Evolutionary conservation across 2,797 vertebrate genomes (phyloP).

Genomic region (Coendou prehensilis): DNA sequence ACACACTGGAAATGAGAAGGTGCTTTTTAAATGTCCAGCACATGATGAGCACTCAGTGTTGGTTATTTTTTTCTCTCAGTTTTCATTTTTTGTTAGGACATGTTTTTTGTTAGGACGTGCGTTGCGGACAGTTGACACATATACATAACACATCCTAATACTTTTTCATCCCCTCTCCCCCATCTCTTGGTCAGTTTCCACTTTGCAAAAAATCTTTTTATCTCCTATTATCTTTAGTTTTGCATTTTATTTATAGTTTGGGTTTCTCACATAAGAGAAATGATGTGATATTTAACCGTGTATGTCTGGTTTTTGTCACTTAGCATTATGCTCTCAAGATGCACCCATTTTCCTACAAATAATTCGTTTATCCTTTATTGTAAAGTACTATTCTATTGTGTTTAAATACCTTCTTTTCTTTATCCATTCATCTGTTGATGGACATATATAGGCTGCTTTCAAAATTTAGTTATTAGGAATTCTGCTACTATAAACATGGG

Average conservation of each 20-base stretch:
- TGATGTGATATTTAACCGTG: not conserved
- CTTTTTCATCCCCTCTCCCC: not conserved
- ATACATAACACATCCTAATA: not conserved
- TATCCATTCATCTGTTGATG: not conserved
- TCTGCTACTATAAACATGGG: not conserved
- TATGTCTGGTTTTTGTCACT: not conserved
- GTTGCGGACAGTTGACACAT: not conserved
- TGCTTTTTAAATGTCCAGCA: conserved; percentile 30
- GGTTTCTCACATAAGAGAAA: not conserved
- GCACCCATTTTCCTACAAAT: not conserved
- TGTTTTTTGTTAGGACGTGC: not conserved
- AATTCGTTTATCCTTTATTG: not conserved
- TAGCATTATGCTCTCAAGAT: not conserved
- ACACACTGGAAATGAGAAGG: not conserved
- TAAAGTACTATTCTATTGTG: not conserved
- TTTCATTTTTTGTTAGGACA: not conserved
- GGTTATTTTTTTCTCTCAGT: not conserved
- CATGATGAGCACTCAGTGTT: not conserved
- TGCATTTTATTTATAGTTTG: not conserved
- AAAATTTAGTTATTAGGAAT: not conserved
- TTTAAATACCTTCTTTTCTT: not conserved
- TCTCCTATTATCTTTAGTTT: not conserved
- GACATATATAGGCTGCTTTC: not conserved
- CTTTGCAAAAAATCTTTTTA: not conserved
- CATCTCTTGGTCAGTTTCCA: not conserved